Evolutionary conservation across 2,797 vertebrate genomes (phyloP).

Genomic region (Iguana delicatissima): DNA sequence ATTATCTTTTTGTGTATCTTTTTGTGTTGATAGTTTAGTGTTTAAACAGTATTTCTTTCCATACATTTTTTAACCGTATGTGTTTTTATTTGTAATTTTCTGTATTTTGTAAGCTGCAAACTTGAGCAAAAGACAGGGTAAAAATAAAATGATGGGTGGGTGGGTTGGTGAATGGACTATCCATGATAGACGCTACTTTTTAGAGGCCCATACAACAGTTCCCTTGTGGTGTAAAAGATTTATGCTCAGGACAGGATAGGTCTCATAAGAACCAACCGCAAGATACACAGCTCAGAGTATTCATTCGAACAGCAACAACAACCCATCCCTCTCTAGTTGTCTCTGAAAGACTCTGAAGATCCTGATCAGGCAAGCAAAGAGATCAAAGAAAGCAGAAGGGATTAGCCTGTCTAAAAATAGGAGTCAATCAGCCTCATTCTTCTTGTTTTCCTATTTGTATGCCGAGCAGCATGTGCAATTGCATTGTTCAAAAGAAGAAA

Average conservation of each 20-base stretch:
- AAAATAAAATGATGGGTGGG: no score
- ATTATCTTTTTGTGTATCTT: no score
- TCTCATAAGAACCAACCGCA: not conserved
- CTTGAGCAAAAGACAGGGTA: no score
- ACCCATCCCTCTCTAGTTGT: not conserved
- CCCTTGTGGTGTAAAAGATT: not conserved
- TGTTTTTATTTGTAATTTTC: no score
- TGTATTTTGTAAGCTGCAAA: no score
- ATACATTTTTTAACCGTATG: no score
- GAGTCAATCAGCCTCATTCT: constrained; percentile 35
- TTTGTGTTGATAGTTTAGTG: no score
- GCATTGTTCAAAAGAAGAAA: constrained; percentile 45
- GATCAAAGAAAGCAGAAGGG: constrained; percentile 44
- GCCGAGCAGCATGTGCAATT: not conserved
- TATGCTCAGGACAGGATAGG: not conserved
- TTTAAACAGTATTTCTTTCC: no score
- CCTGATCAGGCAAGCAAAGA: constrained; percentile 8
- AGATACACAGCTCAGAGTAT: not conserved
- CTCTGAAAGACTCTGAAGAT: constrained; percentile 18
- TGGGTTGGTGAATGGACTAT: no score
- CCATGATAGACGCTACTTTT: not conserved
- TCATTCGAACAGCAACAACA: constrained; percentile 5
- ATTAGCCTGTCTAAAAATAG: constrained; percentile 14
- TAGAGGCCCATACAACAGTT: not conserved
- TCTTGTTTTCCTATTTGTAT: constrained; percentile 19